A percentile compares a stretch with the other conserved stretches of the same genome.
These are phyloP conservation scores for Ascidia mentula DNA, from an alignment of 23 tunicate genomes.

Conservation along the genomic window DNA sequence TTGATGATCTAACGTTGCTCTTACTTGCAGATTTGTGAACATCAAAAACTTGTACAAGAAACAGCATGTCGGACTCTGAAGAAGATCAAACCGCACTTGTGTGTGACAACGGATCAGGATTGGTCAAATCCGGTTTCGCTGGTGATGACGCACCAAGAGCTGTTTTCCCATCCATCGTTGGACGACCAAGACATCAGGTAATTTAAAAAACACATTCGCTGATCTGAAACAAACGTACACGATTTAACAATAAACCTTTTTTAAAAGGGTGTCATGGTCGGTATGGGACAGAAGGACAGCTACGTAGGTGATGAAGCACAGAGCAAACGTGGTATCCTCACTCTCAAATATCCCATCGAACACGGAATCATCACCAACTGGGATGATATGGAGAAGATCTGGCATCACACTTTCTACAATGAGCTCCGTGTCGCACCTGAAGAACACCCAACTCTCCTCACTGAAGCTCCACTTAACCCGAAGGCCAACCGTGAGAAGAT, in stretches of 20 bases:
- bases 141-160: conserved; percentile 97
- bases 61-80: conserved; percentile 75
- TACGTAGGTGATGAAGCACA: conserved; percentile 97
- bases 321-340: conserved; percentile 87
- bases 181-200: conserved; percentile 92
- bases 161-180: conserved; percentile 89
- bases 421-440: conserved; percentile 95
- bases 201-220: not conserved
- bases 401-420: conserved; percentile 99
- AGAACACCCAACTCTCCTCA: conserved; percentile 87
- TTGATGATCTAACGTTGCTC: too few relatives aligned
- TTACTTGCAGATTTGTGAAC: too few relatives aligned
- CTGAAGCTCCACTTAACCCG: conserved; percentile 94
- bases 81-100: conserved; percentile 89
- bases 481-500: conserved; percentile 94
- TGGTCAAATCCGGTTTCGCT: conserved; percentile 84
- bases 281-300: conserved; percentile 95
- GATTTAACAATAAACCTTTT: not conserved
- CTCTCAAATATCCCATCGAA: conserved; percentile 87
- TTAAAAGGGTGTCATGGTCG: conserved; percentile 92
- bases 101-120: conserved; percentile 92
- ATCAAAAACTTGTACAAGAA: too few relatives aligned
- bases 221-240: not conserved
- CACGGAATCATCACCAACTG: conserved; percentile 97
- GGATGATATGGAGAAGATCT: conserved; percentile 99